Conservation (phyloP, 2,797 vertebrate genomes). For the Nyctalus aviator region DNA sequence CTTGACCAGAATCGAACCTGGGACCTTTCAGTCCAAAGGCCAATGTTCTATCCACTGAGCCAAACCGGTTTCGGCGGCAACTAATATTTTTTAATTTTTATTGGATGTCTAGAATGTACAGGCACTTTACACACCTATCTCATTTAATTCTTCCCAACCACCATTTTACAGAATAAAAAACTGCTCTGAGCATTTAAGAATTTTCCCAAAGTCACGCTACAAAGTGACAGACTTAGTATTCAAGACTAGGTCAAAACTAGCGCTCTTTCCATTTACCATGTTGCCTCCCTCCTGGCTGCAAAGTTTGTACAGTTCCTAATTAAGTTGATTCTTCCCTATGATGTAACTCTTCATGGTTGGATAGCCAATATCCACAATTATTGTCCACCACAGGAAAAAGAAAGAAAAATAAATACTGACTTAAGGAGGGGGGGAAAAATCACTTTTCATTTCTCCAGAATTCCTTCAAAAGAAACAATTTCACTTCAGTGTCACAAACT, state of each 20-base stretch:
- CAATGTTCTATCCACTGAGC: no score
- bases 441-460: conserved; percentile 40
- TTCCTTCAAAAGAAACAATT: conserved; percentile 47
- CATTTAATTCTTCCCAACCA: conserved; percentile 38
- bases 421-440: neutral
- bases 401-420: conserved; percentile 63
- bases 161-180: conserved; percentile 62
- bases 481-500: conserved; percentile 35
- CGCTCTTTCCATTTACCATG: conserved; percentile 24
- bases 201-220: conserved; percentile 28
- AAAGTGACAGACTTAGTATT: conserved; percentile 8
- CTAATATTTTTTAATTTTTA: conserved; percentile 63
- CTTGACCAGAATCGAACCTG: no score
- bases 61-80: neutral
- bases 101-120: neutral
- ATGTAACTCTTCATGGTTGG: neutral
- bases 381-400: neutral
- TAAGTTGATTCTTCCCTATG: conserved; percentile 42
- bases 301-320: conserved; percentile 49
- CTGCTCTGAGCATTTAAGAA: conserved; percentile 42
- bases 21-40: no score
- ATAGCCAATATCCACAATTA: conserved; percentile 50
- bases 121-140: conserved; percentile 25
- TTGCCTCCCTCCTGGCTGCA: neutral
- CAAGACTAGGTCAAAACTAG: conserved; percentile 32